phyloP scores from a whole-genome alignment of 2,888 invertebrate species.

The Spilosoma lubricipeda region DNA sequence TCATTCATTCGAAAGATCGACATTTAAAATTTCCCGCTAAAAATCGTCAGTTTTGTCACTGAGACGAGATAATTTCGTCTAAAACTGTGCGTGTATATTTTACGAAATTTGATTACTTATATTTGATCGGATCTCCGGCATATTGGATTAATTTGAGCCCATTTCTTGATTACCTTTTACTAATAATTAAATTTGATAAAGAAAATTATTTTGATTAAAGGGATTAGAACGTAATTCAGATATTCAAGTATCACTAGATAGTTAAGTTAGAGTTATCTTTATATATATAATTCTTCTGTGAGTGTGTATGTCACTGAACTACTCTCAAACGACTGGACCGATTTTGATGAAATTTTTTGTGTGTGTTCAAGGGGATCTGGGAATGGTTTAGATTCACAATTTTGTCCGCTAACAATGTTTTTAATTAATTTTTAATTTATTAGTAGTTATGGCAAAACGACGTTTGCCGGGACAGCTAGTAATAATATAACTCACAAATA shows the following conservation, averaged over 20 bases:
- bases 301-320: no score
- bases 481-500: neutral
- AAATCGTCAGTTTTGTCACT: neutral
- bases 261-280: neutral
- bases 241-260: neutral
- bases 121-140: conserved; percentile 23
- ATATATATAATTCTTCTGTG: no score
- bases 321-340: no score
- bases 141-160: conserved; percentile 14
- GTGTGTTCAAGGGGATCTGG: no score
- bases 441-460: no score
- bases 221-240: neutral
- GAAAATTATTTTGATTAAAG: neutral
- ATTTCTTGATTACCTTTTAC: conserved; percentile 20
- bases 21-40: neutral
- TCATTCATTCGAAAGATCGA: neutral
- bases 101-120: conserved; percentile 29
- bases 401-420: no score
- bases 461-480: no score
- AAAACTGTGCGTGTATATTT: conserved; percentile 5
- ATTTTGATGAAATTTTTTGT: no score
- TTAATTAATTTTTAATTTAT: no score
- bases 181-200: neutral
- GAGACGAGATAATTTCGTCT: neutral
- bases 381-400: no score